Base-by-base conservation (phyloP, 2,888 invertebrate species). In the Epistrophella euchroma region DNA sequence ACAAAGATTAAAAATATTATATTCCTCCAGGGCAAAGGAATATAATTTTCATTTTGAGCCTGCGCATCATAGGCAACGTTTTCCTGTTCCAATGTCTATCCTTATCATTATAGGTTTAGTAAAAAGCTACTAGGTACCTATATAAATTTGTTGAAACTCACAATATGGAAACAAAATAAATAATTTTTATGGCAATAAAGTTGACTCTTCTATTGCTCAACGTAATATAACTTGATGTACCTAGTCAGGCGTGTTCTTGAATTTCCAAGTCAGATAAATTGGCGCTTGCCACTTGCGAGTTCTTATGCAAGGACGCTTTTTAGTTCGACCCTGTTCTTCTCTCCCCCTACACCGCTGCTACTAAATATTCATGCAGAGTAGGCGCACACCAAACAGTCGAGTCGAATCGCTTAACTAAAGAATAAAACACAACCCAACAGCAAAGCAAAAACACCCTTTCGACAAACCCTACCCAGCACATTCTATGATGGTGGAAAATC, bases 231-330 rank as follows among this genome's bases (percentile, higher is more conserved):
- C 11, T 22, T 2, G 15, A 9, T 2, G 7, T 25, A 15, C 5
- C 11, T n/a, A n/a, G 6, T n/a, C 43, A n/a, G 43, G 6, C 15
- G 6, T 19, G 13, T 50, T 35, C 17, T 17, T 13, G 19, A 35
- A 19, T n/a, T 37, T 47, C 4, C 68, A 68, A 68, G 37, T 68
- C 50, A 68, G 37, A 37, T 68, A 22, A 68, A 52, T 68, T 68
- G 68, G 52, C 68, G 52, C 62, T 60, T 60, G 50, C 22, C 50
- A 68, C 66, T 52, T 80, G 28, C 28, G 32, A 66, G 56, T 25
- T 64, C 71, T 70, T 82, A 73, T 77, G 77, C 82, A 82, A 77
- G 76, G 77, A 82, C 82, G 76, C 76, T 52, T 52, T 35, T 52
- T 52, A 52, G 22, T 37, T 35, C 68, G n/a, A 52, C 68, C 35